phyloP scores from a whole-genome alignment of 2,888 invertebrate species.

The Acanthococcus lagerstroemiae region DNA sequence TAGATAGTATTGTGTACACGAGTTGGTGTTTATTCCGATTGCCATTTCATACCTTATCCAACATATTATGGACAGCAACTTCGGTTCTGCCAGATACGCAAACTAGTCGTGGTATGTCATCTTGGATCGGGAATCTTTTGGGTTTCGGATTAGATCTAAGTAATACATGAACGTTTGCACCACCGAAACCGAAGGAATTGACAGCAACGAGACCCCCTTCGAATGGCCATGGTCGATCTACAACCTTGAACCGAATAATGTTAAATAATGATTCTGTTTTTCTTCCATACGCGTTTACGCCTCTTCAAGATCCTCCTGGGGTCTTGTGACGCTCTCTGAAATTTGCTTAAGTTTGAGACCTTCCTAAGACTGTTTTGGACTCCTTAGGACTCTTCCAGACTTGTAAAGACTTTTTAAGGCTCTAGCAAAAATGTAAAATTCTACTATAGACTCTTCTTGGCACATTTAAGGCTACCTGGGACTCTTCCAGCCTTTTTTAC shows the following conservation, averaged over 20 bases:
- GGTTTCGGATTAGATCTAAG: constrained; percentile 68
- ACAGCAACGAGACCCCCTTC: constrained; percentile 84
- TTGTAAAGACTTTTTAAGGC: too few relatives aligned
- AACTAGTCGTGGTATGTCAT: constrained; percentile 55
- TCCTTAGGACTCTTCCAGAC: too few relatives aligned
- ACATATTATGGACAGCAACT: constrained; percentile 57
- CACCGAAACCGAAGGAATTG: constrained; percentile 98
- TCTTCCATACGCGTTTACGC: too few relatives aligned
- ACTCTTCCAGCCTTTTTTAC: too few relatives aligned
- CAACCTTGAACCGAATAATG: constrained; percentile 49
- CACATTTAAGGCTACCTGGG: too few relatives aligned
- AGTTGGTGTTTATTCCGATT: background rate
- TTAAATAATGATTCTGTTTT: background rate
- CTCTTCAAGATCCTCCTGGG: too few relatives aligned
- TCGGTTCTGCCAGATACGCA: constrained; percentile 77
- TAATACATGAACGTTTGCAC: constrained; percentile 87
- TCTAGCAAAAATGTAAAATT: too few relatives aligned
- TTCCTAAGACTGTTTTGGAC: too few relatives aligned
- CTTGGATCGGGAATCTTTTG: constrained; percentile 49
- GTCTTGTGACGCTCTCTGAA: too few relatives aligned
- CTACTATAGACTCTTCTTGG: too few relatives aligned
- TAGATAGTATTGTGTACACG: background rate
- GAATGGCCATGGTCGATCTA: constrained; percentile 71
- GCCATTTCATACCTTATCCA: constrained; percentile 51
- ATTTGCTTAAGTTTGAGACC: too few relatives aligned